Conservation (phyloP, 2,888 invertebrate species). For the Cosmorhoe ocellata region DNA sequence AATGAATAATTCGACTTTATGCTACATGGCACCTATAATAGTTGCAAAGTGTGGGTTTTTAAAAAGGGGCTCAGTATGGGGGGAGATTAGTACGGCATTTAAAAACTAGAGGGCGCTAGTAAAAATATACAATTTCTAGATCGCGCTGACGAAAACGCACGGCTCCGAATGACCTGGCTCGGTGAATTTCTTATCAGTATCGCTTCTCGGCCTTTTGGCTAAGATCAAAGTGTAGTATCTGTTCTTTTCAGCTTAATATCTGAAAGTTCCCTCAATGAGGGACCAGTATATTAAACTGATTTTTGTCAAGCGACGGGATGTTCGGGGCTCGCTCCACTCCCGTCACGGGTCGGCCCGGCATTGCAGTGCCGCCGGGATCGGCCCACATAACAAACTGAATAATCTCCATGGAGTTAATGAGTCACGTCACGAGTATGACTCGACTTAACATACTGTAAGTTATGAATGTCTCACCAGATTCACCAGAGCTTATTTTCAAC, state of each 20-base stretch:
- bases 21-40: no score
- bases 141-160: slow-evolving; percentile 19
- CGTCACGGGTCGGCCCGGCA: slow-evolving; percentile 21
- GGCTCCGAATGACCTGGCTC: slow-evolving; percentile 3
- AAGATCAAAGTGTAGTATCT: slow-evolving; percentile 21
- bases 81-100: not conserved
- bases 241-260: slow-evolving; percentile 21
- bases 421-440: no score
- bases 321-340: slow-evolving; percentile 20
- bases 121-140: slow-evolving; percentile 6
- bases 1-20: no score
- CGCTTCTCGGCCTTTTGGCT: slow-evolving; percentile 23
- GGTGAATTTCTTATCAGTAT: not conserved
- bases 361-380: slow-evolving; percentile 22
- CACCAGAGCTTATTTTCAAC: no score
- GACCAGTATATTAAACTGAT: slow-evolving; percentile 21
- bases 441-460: no score
- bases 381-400: slow-evolving; percentile 5
- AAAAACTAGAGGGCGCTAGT: slow-evolving; percentile 10
- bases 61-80: slow-evolving; percentile 5
- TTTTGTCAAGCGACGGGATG: slow-evolving; percentile 19
- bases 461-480: no score
- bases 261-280: slow-evolving; percentile 21
- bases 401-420: no score
- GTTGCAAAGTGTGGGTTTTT: no score